A percentile compares a stretch with the other conserved stretches of the same genome.
Conservation (phyloP, 2,888 invertebrate genomes). For the Clistopyga incitator region DNA sequence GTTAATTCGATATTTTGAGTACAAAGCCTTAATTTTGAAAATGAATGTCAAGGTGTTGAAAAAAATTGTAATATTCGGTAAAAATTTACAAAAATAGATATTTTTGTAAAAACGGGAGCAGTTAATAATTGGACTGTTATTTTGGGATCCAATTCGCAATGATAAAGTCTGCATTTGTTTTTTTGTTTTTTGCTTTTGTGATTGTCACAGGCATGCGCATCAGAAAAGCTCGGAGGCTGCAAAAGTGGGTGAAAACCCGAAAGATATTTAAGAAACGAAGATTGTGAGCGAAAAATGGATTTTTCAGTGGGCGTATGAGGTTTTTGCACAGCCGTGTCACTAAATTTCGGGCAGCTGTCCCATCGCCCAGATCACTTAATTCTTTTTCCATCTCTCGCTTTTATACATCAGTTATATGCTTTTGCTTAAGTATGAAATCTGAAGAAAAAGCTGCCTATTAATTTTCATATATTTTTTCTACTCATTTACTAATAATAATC, state of each 20-base stretch:
- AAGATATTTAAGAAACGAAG: conserved; percentile 28
- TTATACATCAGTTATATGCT: neutral
- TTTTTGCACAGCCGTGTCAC: conserved; percentile 38
- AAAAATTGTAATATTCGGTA: too few relatives aligned
- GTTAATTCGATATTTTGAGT: too few relatives aligned
- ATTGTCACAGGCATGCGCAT: neutral
- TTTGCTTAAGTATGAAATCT: too few relatives aligned
- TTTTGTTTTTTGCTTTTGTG: neutral
- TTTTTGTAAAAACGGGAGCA: too few relatives aligned
- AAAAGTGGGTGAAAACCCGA: conserved; percentile 23
- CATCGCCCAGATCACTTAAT: conserved; percentile 29
- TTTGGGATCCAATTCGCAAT: conserved; percentile 34
- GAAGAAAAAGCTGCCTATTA: neutral
- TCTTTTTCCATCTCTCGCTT: conserved; percentile 5
- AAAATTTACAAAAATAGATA: too few relatives aligned
- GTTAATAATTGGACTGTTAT: too few relatives aligned
- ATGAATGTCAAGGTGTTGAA: too few relatives aligned
- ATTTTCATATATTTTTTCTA: neutral
- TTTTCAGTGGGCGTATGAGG: conserved; percentile 9
- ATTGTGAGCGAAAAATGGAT: conserved; percentile 10
- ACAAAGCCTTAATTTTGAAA: too few relatives aligned
- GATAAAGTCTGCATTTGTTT: conserved; percentile 26
- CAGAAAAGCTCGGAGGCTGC: conserved; percentile 20
- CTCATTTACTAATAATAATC: neutral
- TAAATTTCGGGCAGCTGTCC: conserved; percentile 56